Evolutionary conservation across 2,113 vertebrate genomes (phyloP).

Genomic region (Neoarius graeffei): DNA sequence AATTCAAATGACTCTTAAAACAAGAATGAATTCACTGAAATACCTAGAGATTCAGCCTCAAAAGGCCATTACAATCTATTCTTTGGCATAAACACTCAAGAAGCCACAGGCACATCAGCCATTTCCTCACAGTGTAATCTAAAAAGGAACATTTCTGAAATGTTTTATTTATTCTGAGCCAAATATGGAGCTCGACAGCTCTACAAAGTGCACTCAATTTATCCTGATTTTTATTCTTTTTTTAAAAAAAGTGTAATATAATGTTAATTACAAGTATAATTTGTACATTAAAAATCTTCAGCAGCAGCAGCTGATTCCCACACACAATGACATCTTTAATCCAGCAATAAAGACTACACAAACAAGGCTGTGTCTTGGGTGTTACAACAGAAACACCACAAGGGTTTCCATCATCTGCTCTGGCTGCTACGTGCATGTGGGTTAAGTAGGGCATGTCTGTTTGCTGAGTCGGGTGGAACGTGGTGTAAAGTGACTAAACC

Average conservation of each 20-base stretch:
- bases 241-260: not conserved
- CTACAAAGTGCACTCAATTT: not conserved
- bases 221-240: not conserved
- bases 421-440: slow-evolving; percentile 1
- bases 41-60: not conserved
- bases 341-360: slow-evolving; percentile 10
- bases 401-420: slow-evolving; percentile 22
- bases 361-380: not conserved
- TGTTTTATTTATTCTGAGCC: not conserved
- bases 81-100: not conserved
- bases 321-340: slow-evolving; percentile 35
- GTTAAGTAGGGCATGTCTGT: slow-evolving; percentile 31
- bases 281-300: not conserved
- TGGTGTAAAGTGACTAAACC: slow-evolving; percentile 36
- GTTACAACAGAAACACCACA: slow-evolving; percentile 17
- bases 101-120: not conserved
- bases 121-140: not conserved
- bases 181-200: not conserved
- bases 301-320: slow-evolving; percentile 18
- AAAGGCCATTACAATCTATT: not conserved
- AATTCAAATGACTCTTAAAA: not conserved
- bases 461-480: slow-evolving; percentile 30
- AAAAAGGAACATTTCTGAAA: not conserved
- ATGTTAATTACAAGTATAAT: not conserved
- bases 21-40: not conserved